These are phyloP conservation scores for Phyllostomus discolor DNA, from an alignment of 2,113 vertebrate genomes.

Conservation along the genomic window DNA sequence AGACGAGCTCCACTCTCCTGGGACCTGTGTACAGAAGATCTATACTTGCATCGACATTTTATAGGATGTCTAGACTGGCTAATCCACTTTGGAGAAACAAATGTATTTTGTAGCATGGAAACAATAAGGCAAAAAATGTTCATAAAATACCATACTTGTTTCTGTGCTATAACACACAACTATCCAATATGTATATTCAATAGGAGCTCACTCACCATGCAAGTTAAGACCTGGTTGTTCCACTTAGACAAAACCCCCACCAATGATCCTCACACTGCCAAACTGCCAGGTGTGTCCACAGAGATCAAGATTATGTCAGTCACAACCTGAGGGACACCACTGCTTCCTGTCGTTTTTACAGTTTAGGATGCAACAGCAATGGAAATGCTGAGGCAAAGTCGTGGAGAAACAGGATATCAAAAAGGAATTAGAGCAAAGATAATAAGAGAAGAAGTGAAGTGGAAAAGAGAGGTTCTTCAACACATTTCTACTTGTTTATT, in stretches of 20 bases:
- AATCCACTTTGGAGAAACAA: slow-evolving; percentile 78
- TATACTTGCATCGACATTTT: slow-evolving; percentile 78
- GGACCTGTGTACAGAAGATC: slow-evolving; percentile 70
- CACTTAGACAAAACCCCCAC: background rate
- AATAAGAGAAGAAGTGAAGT: background rate
- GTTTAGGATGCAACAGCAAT: background rate
- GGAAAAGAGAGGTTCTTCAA: background rate
- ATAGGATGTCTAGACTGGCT: slow-evolving; percentile 77
- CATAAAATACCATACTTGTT: background rate
- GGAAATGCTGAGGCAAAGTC: background rate
- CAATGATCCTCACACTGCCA: background rate
- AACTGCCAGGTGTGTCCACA: background rate
- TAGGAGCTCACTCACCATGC: background rate
- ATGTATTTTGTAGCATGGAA: slow-evolving; percentile 68
- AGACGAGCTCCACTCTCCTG: slow-evolving; percentile 75
- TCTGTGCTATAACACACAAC: background rate
- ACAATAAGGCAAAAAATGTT: background rate
- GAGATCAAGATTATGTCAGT: slow-evolving; percentile 35
- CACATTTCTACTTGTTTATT: background rate
- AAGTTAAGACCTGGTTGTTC: background rate
- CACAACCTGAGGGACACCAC: background rate
- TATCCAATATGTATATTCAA: background rate
- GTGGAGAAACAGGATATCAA: background rate
- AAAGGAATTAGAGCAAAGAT: background rate
- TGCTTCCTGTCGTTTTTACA: background rate